Conservation (phyloP, 2,797 vertebrate species). For the Ammospiza maritima region DNA sequence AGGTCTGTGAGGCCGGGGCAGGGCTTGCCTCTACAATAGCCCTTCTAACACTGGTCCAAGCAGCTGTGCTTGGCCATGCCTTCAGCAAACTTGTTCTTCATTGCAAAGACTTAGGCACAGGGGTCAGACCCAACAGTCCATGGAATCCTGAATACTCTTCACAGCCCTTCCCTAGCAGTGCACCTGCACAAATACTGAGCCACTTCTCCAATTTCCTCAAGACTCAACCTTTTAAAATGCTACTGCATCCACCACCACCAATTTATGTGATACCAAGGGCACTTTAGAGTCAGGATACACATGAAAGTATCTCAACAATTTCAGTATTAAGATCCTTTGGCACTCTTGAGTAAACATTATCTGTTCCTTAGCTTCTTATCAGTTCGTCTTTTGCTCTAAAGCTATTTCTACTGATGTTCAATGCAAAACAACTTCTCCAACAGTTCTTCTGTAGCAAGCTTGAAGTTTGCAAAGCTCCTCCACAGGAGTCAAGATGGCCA, state of each 20-base stretch:
- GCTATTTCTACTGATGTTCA: not conserved
- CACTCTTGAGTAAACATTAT: not conserved
- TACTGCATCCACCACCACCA: not conserved
- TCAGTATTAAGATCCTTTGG: not conserved
- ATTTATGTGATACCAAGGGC: not conserved
- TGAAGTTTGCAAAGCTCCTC: not conserved
- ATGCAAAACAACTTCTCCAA: not conserved
- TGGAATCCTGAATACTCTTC: not conserved
- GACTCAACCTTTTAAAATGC: not conserved
- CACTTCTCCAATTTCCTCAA: not conserved
- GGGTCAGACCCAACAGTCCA: not conserved
- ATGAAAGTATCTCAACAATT: conserved; percentile 17
- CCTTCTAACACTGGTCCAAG: not conserved
- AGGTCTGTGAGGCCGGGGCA: not conserved
- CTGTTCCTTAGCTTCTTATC: conserved; percentile 4
- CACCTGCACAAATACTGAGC: not conserved
- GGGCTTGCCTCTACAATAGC: not conserved
- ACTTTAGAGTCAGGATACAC: not conserved
- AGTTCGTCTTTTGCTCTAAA: not conserved
- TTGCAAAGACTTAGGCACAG: not conserved
- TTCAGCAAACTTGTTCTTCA: not conserved
- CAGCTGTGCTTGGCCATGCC: not conserved
- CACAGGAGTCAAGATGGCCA: not conserved
- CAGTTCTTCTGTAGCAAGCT: not conserved
- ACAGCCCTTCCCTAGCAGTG: not conserved